Evolutionary conservation across 2,113 vertebrate genomes (phyloP), one percentile per base, ranked within the genome.

Genomic region (Cardinalis cardinalis): DNA sequence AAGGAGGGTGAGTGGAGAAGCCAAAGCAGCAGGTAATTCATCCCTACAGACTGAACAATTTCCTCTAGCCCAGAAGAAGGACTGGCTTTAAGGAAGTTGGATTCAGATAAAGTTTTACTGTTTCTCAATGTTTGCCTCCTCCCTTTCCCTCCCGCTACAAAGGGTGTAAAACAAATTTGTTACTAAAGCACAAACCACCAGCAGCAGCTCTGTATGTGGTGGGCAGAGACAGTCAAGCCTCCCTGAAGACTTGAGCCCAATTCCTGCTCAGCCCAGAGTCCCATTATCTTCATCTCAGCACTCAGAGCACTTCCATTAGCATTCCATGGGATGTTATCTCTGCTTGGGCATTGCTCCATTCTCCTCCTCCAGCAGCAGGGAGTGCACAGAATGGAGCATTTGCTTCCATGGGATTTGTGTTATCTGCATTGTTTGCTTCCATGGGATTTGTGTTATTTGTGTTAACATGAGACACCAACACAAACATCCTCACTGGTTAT

Each of bases 381-480:
- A 87, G 23, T 0, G 5, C 18, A 49, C 61, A 19, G n/a, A 44
- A 48, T 0, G 4, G 36, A 55, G 79, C 13, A 1, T 15, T 28
- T 83, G 38, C 64, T 41, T 59, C 18, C 3, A 15, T 13, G 61
- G 61, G 53, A 52, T 73, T 21, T 36, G 23, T 5, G 10, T 31
- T 56, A 28, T 44, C 43, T 73, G 32, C 15, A 15, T 18, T 58
- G 48, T 24, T 17, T 73, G 31, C 60, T 65, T 53, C 11, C 0
- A 8, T 10, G 48, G 66, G 59, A 46, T 73, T 29, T 51, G 36
- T 16, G 14, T 29, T 28, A 16, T 19, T 59, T 59, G 38, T 53
- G 61, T 32, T 15, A 26, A 49, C 12, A 10, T 12, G 53, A 4
- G 15, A 58, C 76, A 86, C 15, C 61, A 29, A 32, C 6, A 60